phyloP scores from a whole-genome alignment of 2,888 invertebrate genomes.

The Leucoptera coffeella region DNA sequence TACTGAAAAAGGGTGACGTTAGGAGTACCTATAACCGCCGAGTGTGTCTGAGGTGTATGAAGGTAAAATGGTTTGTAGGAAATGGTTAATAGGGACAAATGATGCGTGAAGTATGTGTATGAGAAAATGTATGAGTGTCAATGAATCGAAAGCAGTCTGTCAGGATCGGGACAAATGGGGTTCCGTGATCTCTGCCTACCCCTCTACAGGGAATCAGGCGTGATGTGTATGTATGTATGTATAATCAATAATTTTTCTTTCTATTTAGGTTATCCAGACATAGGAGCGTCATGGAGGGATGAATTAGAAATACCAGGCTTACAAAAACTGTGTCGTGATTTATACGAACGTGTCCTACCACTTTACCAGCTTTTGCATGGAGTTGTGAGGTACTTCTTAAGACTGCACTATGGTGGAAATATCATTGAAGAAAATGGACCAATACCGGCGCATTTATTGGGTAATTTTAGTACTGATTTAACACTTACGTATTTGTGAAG shows the following conservation, averaged over 20 bases:
- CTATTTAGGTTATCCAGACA: slow-evolving; percentile 53
- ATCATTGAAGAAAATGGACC: slow-evolving; percentile 45
- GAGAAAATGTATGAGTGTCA: too few relatives aligned
- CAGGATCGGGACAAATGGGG: too few relatives aligned
- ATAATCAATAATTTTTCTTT: not conserved
- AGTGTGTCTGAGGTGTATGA: too few relatives aligned
- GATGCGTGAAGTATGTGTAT: not conserved
- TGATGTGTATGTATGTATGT: too few relatives aligned
- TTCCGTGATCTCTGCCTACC: too few relatives aligned
- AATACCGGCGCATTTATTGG: slow-evolving; percentile 65
- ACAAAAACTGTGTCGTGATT: slow-evolving; percentile 32
- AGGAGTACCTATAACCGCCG: too few relatives aligned
- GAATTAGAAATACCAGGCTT: slow-evolving; percentile 58
- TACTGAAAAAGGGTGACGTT: too few relatives aligned
- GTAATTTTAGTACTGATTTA: too few relatives aligned
- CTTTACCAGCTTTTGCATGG: slow-evolving; percentile 68
- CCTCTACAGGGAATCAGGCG: too few relatives aligned
- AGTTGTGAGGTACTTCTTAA: slow-evolving; percentile 58
- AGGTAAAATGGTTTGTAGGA: not conserved
- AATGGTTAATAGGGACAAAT: not conserved
- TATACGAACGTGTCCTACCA: slow-evolving; percentile 55
- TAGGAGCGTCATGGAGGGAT: slow-evolving; percentile 59
- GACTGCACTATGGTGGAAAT: slow-evolving; percentile 49
- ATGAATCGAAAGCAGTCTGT: too few relatives aligned
- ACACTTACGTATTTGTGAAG: too few relatives aligned